Conservation (phyloP, 2,888 invertebrate species). For the Mellilla xanthometata region DNA sequence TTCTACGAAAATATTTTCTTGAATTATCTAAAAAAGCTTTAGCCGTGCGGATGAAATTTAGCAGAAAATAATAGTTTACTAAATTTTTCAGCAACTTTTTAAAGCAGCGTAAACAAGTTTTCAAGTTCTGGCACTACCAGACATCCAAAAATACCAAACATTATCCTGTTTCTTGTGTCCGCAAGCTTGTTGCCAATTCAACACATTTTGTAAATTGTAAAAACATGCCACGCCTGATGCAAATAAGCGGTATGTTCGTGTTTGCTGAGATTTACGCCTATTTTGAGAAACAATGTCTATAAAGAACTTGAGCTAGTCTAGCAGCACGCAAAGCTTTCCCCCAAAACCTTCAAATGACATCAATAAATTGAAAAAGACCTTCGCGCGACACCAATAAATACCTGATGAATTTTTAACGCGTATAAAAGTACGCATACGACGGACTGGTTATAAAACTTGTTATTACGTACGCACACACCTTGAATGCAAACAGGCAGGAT, state of each 20-base stretch:
- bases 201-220: not conserved
- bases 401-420: conserved; percentile 7
- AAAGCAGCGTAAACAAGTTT: too few relatives aligned
- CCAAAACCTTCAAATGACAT: conserved; percentile 6
- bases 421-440: conserved; percentile 6
- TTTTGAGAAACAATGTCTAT: too few relatives aligned
- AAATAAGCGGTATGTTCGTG: too few relatives aligned
- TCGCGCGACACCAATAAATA: conserved; percentile 7
- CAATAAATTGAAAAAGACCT: conserved; percentile 1
- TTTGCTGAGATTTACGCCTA: too few relatives aligned
- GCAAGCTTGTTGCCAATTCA: not conserved
- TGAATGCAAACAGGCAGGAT: conserved; percentile 23
- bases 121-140: not conserved
- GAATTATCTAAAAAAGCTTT: too few relatives aligned
- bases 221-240: not conserved
- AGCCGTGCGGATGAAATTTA: too few relatives aligned
- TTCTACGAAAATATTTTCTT: too few relatives aligned
- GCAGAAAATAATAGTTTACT: too few relatives aligned
- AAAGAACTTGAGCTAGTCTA: not conserved
- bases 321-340: conserved; percentile 6
- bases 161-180: not conserved
- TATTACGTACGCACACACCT: conserved; percentile 27
- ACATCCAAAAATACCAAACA: not conserved
- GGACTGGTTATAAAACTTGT: conserved; percentile 22
- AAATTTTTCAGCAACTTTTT: too few relatives aligned